Conservation (phyloP, 2,888 invertebrate genomes). For the Nomada ruficornis region DNA sequence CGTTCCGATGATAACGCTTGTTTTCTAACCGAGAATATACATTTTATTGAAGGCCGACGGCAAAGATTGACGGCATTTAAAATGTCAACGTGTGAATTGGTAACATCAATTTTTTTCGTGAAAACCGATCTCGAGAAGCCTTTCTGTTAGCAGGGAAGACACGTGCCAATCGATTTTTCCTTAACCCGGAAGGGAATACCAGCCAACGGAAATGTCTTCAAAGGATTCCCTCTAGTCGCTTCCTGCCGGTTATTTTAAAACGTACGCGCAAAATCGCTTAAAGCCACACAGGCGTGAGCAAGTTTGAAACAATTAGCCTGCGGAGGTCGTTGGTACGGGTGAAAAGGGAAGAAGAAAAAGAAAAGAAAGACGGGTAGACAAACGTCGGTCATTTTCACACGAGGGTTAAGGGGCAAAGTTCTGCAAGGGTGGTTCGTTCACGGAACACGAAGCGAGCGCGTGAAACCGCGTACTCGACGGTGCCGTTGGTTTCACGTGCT, state of each 20-base stretch:
- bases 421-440: slow-evolving; percentile 60
- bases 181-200: slow-evolving; percentile 70
- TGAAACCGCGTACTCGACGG: slow-evolving; percentile 44
- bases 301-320: background rate
- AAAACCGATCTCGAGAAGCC: slow-evolving; percentile 47
- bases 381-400: slow-evolving; percentile 34
- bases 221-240: slow-evolving; percentile 65
- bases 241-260: slow-evolving; percentile 41
- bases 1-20: background rate
- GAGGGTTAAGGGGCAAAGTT: slow-evolving; percentile 14
- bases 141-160: slow-evolving; percentile 16
- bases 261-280: background rate
- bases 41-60: too few relatives aligned
- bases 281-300: background rate
- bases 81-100: too few relatives aligned
- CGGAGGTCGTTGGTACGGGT: background rate
- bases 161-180: slow-evolving; percentile 42
- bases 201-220: slow-evolving; percentile 58
- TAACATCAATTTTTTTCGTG: too few relatives aligned
- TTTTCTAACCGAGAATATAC: background rate
- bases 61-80: too few relatives aligned
- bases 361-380: background rate
- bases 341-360: background rate
- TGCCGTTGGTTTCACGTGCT: slow-evolving; percentile 35
- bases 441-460: slow-evolving; percentile 74